phyloP scores from a whole-genome alignment of 2,888 invertebrate genomes.

The Lepidocyrtoides sp. region DNA sequence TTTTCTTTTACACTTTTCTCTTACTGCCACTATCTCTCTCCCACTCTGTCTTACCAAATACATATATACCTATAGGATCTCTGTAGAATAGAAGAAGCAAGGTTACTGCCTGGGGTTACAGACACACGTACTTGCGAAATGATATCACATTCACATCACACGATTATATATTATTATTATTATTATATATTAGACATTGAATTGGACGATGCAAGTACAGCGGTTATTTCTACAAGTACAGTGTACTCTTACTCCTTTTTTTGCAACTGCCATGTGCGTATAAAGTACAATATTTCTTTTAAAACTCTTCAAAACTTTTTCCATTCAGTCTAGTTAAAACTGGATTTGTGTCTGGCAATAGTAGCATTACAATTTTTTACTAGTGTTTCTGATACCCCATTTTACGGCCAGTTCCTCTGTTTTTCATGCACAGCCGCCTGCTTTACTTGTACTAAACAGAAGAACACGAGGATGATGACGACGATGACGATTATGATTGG shows the following conservation, averaged over 20 bases:
- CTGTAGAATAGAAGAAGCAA: background rate
- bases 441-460: background rate
- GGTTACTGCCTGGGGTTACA: background rate
- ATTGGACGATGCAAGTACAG: constrained; percentile 38
- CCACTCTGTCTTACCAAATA: background rate
- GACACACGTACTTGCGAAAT: constrained; percentile 2
- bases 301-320: constrained; percentile 46
- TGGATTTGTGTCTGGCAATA: constrained; percentile 63
- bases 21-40: background rate
- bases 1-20: constrained; percentile 5
- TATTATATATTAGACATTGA: constrained; percentile 55
- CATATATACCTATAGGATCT: background rate
- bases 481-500: constrained; percentile 14
- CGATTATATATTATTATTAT: background rate
- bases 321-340: constrained; percentile 72
- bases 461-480: background rate
- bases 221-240: constrained; percentile 19
- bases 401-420: constrained; percentile 8
- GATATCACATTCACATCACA: constrained; percentile 61
- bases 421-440: background rate
- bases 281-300: constrained; percentile 22
- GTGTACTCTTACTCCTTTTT: background rate
- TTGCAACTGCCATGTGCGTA: background rate
- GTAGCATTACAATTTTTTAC: constrained; percentile 53
- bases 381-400: constrained; percentile 27